Conservation (phyloP, 2,888 invertebrate genomes). For the Phania funesta region DNA sequence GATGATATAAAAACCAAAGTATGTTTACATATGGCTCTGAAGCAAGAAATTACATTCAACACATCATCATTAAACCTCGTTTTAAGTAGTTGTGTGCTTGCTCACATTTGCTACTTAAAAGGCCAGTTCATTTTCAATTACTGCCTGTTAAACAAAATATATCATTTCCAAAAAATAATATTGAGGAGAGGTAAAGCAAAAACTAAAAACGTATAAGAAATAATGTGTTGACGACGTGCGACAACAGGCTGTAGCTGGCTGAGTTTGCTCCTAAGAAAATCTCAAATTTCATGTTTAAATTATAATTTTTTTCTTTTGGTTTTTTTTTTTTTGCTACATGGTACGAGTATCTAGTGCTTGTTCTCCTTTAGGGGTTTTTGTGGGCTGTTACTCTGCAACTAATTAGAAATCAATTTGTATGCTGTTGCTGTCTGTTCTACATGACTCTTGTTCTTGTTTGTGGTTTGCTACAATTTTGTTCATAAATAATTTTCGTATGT, state of each 20-base stretch:
- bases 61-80: constrained; percentile 38
- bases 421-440: constrained; percentile 48
- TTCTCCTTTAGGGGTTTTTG: constrained; percentile 21
- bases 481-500: constrained; percentile 54
- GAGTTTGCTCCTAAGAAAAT: constrained; percentile 44
- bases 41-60: neutral
- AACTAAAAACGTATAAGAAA: constrained; percentile 6
- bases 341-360: neutral
- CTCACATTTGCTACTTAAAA: constrained; percentile 37
- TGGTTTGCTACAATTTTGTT: constrained; percentile 41
- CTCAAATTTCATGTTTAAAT: constrained; percentile 62
- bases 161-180: constrained; percentile 38
- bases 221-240: constrained; percentile 63
- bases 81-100: constrained; percentile 10
- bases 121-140: constrained; percentile 46
- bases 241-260: constrained; percentile 58
- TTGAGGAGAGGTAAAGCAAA: neutral
- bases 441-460: constrained; percentile 56
- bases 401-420: constrained; percentile 79
- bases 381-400: constrained; percentile 72
- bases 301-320: neutral
- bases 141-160: constrained; percentile 44
- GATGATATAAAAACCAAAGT: constrained; percentile 4
- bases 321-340: constrained; percentile 7
- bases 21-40: constrained; percentile 58